These are phyloP conservation scores for Carterocephalus palaemon DNA, from an alignment of 2,888 invertebrate species.

Conservation along the genomic window DNA sequence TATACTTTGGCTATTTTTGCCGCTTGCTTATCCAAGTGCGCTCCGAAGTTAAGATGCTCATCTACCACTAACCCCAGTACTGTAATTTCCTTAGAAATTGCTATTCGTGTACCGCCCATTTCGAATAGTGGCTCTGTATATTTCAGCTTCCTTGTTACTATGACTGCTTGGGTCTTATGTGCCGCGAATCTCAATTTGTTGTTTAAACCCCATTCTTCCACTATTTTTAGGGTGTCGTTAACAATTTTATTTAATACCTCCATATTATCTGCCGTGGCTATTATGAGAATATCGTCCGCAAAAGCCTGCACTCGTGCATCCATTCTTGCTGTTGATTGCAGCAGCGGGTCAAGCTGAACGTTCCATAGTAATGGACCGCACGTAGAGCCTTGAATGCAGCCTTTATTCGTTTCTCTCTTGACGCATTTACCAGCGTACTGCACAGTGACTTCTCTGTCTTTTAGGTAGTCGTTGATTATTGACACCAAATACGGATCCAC, in stretches of 20 bases:
- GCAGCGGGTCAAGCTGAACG: constrained; percentile 24
- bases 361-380: constrained; percentile 26
- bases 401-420: constrained; percentile 13
- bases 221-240: not conserved
- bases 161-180: constrained; percentile 24
- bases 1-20: constrained; percentile 13
- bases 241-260: not conserved
- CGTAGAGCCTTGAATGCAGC: constrained; percentile 26
- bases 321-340: not conserved
- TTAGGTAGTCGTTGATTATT: constrained; percentile 14
- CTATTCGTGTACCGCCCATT: not conserved
- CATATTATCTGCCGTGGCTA: not conserved
- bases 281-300: constrained; percentile 24
- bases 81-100: not conserved
- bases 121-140: too few species aligned
- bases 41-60: not conserved
- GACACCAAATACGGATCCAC: not conserved
- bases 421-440: constrained; percentile 17
- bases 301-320: constrained; percentile 24
- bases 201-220: constrained; percentile 14
- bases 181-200: constrained; percentile 27
- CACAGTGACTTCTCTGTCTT: constrained; percentile 5
- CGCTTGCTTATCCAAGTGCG: not conserved
- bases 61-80: not conserved
- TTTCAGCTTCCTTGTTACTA: constrained; percentile 14